Evolutionary conservation across 2,888 invertebrate species (phyloP), one percentile per base, ranked within the genome.

Genomic region (Alitta virens): DNA sequence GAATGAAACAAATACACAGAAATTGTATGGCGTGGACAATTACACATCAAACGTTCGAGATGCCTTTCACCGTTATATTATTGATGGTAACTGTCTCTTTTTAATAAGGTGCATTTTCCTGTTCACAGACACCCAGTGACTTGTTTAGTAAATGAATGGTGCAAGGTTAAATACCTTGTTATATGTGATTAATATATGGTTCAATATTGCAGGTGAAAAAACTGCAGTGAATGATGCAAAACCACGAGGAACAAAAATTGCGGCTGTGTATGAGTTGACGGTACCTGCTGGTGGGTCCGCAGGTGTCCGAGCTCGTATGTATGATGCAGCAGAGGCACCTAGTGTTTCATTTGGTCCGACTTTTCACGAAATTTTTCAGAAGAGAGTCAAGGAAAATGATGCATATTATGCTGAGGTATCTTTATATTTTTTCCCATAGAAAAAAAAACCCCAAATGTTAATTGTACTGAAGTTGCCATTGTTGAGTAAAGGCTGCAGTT

Each of bases 401-500:
- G 63, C 68, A 3, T 81, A 78, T 62, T 81, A 79, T 72, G 70
- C 72, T 18, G 69, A 72, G 66, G 81, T 80, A 63, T 63, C n/a
- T 5, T 18, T 46, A 5, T 33, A 12, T 33, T 33, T 33, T 33
- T 5, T 33, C 12, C 33, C 33, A 33, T 7, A 5, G 12, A 33
- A 33, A 7, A 12, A 33, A 33, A 33, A 33, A 33, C 33, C 33
- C 5, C 5, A 33, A 12, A 33, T n/a, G n/a, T n/a, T n/a, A n/a
- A n/a, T n/a, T n/a, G n/a, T n/a, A n/a, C n/a, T n/a, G n/a, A n/a
- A n/a, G n/a, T n/a, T n/a, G n/a, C n/a, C n/a, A n/a, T n/a, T n/a
- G n/a, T n/a, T n/a, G n/a, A n/a, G n/a, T n/a, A n/a, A n/a, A n/a
- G n/a, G n/a, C n/a, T n/a, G n/a, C n/a, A n/a, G n/a, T n/a, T n/a